Percentiles rank a stretch among this genome's conserved stretches.
phyloP scores from a whole-genome alignment of 2,113 vertebrate genomes.

The Peromyscus polionotus region DNA sequence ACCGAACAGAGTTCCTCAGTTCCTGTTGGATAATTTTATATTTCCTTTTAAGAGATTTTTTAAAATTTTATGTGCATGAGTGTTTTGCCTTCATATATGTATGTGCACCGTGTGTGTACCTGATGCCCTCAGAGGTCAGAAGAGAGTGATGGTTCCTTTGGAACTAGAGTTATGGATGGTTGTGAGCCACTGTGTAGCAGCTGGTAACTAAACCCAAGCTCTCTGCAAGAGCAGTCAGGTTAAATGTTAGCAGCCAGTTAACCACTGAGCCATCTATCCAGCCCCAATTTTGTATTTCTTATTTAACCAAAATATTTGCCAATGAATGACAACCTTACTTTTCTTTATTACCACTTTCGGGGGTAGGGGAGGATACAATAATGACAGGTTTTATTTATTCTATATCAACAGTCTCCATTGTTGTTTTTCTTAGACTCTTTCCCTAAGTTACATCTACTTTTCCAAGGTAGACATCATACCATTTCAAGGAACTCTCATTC shows the following conservation, averaged over 20 bases:
- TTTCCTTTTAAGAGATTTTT: neutral
- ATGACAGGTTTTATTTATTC: neutral
- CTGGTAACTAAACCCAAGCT: neutral
- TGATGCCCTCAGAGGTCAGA: neutral
- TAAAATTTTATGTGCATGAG: neutral
- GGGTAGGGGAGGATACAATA: neutral
- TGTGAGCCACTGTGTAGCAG: neutral
- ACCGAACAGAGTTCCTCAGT: neutral
- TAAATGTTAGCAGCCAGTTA: neutral
- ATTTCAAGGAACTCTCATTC: slow-evolving; percentile 35
- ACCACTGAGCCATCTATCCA: neutral
- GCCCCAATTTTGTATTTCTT: slow-evolving; percentile 17
- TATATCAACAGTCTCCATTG: slow-evolving; percentile 3
- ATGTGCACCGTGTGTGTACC: neutral
- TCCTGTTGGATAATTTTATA: neutral
- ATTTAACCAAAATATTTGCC: slow-evolving; percentile 21
- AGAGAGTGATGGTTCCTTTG: neutral
- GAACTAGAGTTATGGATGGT: neutral
- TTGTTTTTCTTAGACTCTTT: neutral
- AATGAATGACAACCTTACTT: slow-evolving; percentile 5
- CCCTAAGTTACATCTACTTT: slow-evolving; percentile 43
- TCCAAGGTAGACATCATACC: slow-evolving; percentile 20
- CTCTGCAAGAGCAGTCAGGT: neutral
- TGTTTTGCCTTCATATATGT: neutral
- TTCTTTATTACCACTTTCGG: slow-evolving; percentile 46